Evolutionary conservation across 2,888 invertebrate species (phyloP).

Genomic region (Bombylius discolor): DNA sequence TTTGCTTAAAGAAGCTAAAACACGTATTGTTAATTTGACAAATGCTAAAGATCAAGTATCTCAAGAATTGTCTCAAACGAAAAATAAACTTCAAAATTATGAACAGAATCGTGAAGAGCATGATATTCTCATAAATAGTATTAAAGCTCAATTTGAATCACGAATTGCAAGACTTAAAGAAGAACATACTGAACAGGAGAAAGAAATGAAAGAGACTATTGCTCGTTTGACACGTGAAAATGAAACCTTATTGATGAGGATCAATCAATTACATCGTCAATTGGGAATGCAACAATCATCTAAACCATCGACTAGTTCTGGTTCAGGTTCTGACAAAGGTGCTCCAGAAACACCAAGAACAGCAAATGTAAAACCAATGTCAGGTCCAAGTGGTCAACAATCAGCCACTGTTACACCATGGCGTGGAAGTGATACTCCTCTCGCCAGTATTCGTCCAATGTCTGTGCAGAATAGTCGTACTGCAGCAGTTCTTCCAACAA

Average conservation of each 20-base stretch:
- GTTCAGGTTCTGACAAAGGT: constrained; percentile 43
- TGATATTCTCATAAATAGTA: constrained; percentile 43
- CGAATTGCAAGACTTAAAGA: constrained; percentile 57
- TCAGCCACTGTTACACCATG: constrained; percentile 47
- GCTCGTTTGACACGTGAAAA: constrained; percentile 44
- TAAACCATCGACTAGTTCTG: constrained; percentile 56
- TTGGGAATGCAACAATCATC: constrained; percentile 47
- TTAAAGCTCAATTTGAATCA: constrained; percentile 58
- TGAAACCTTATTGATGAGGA: constrained; percentile 57
- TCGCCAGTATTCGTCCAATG: constrained; percentile 89
- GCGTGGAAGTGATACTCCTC: constrained; percentile 67
- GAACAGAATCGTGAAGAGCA: constrained; percentile 45
- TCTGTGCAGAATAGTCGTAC: constrained; percentile 56
- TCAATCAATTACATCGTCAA: constrained; percentile 55
- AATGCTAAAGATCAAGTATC: constrained; percentile 51
- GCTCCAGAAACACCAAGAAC: constrained; percentile 55
- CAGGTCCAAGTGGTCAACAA: constrained; percentile 45
- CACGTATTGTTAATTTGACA: constrained; percentile 56
- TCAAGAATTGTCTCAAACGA: constrained; percentile 45
- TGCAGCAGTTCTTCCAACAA: constrained; percentile 65
- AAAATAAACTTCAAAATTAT: constrained; percentile 39
- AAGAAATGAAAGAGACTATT: constrained; percentile 43
- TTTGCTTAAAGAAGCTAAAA: constrained; percentile 60
- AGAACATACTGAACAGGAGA: constrained; percentile 51
- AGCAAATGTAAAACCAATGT: constrained; percentile 91